Evolutionary conservation across 2,888 invertebrate genomes (phyloP).

Genomic region (Charanyca ferruginea): DNA sequence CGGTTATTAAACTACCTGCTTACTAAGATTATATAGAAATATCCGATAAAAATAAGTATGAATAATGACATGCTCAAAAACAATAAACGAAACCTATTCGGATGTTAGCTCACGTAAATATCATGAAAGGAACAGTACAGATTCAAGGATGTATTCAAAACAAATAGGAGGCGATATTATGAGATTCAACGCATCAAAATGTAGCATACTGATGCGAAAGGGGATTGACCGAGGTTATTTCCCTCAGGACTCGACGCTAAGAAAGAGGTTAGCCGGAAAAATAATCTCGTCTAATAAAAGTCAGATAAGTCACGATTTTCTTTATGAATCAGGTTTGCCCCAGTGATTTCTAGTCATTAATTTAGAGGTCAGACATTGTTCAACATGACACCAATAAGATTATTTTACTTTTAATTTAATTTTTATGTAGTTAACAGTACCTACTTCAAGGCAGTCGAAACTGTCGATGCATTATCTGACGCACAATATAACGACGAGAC

Average conservation of each 20-base stretch:
- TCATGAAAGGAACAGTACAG: conserved; percentile 26
- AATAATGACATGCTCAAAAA: conserved; percentile 4
- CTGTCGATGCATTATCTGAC: conserved; percentile 78
- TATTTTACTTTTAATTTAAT: conserved; percentile 51
- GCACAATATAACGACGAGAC: conserved; percentile 80
- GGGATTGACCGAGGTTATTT: conserved; percentile 80
- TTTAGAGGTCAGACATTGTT: conserved; percentile 38
- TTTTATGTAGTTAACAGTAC: conserved; percentile 55
- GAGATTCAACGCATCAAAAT: conserved; percentile 68
- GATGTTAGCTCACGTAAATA: conserved; percentile 17
- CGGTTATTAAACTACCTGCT: neutral
- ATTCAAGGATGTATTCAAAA: conserved; percentile 38
- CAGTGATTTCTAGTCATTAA: conserved; percentile 26
- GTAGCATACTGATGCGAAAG: conserved; percentile 70
- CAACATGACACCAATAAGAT: conserved; percentile 36
- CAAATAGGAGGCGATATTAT: conserved; percentile 51
- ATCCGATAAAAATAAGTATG: conserved; percentile 8
- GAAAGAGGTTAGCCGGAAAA: conserved; percentile 65
- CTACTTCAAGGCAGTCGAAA: conserved; percentile 64
- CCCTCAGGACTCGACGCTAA: conserved; percentile 70
- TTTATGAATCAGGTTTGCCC: conserved; percentile 16
- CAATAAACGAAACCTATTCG: neutral
- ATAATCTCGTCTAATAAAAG: conserved; percentile 59
- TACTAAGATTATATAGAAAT: conserved; percentile 6
- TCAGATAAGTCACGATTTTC: conserved; percentile 36